Percentiles rank a stretch among this genome's conserved stretches.
Evolutionary conservation across 2,888 invertebrate genomes (phyloP).

Genomic region (Onchidella celtica): DNA sequence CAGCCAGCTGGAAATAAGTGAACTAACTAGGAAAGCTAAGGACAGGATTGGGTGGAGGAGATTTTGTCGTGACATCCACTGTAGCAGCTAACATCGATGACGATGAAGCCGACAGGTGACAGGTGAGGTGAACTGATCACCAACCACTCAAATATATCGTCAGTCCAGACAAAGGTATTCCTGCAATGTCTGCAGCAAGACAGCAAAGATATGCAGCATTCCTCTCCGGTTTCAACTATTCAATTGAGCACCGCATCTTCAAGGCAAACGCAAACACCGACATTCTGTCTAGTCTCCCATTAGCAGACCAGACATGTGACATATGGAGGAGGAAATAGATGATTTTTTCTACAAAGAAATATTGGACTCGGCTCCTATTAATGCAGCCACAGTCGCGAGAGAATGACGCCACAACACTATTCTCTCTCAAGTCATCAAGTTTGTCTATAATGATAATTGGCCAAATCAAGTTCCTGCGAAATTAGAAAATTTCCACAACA

Average conservation of each 20-base stretch:
- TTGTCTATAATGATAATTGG: not conserved
- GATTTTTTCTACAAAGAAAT: not conserved
- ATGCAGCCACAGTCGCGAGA: not conserved
- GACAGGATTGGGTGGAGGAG: no score
- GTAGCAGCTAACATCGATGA: no score
- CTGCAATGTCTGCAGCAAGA: not conserved
- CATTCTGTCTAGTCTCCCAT: not conserved
- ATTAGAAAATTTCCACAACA: not conserved
- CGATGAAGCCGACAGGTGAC: no score
- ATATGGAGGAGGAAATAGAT: no score
- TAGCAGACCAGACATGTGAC: no score
- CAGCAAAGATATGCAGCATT: not conserved
- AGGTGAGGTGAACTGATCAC: no score
- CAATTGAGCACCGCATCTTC: not conserved
- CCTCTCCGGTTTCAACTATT: not conserved
- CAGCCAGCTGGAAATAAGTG: no score
- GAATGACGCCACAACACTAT: not conserved
- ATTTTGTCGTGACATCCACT: no score
- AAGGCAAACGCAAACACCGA: not conserved
- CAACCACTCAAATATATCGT: constrained; percentile 29
- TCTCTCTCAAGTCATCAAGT: not conserved
- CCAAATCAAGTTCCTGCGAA: not conserved
- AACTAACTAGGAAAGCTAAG: no score
- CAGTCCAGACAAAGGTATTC: not conserved
- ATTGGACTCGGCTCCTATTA: not conserved